Conservation (phyloP, 1,140 invertebrate species). For the Gryllus bimaculatus region DNA sequence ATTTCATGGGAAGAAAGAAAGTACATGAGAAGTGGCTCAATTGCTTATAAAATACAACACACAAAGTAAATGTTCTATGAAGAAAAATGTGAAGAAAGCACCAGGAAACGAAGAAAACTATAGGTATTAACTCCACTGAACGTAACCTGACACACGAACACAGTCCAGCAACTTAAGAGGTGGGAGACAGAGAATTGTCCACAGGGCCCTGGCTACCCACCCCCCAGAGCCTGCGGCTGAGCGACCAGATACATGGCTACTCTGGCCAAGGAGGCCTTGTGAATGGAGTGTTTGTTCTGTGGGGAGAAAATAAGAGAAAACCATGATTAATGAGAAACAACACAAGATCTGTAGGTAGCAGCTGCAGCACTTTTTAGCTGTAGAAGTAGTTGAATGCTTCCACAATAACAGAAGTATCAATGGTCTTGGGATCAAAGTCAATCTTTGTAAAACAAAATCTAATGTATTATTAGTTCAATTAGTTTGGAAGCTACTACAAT, state of each 20-base stretch:
- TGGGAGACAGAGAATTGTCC: background rate
- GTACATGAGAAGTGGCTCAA: too few relatives aligned
- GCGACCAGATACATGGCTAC: background rate
- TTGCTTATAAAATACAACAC: too few relatives aligned
- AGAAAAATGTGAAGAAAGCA: too few relatives aligned
- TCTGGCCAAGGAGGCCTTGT: background rate
- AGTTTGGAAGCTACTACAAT: too few relatives aligned
- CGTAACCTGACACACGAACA: background rate
- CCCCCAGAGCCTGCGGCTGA: background rate
- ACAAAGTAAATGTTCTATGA: too few relatives aligned
- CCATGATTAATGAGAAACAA: constrained; percentile 1
- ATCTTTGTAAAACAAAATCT: too few relatives aligned
- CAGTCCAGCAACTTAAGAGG: background rate
- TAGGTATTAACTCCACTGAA: background rate
- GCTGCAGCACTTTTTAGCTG: background rate
- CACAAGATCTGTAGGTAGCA: background rate
- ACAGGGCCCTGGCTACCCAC: background rate
- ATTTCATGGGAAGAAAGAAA: too few relatives aligned
- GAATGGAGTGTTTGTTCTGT: background rate
- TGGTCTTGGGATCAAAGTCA: too few relatives aligned
- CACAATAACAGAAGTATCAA: too few relatives aligned
- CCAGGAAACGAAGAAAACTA: too few relatives aligned
- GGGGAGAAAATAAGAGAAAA: constrained; percentile 1
- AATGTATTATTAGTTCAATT: too few relatives aligned
- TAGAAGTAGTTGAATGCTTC: too few relatives aligned